These are phyloP conservation scores for Leucophora obtusa DNA, from an alignment of 2,888 invertebrate genomes.

Conservation along the genomic window DNA sequence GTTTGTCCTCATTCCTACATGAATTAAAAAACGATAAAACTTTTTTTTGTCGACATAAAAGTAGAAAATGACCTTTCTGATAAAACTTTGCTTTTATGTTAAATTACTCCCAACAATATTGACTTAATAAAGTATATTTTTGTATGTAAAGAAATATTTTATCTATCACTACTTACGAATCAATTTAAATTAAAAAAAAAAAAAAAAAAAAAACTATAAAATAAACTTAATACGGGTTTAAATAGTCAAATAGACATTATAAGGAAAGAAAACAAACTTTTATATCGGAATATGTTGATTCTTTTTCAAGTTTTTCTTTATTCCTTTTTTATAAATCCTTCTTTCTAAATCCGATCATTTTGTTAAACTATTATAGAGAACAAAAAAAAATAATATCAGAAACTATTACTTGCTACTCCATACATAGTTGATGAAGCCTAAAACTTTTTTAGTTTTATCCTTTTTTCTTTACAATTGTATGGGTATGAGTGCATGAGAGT, in stretches of 20 bases:
- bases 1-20: background rate
- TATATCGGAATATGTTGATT: background rate
- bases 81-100: background rate
- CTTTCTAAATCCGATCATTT: slow-evolving; percentile 14
- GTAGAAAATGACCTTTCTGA: too few relatives aligned
- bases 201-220: background rate
- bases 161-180: slow-evolving; percentile 13
- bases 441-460: slow-evolving; percentile 5
- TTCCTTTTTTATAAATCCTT: background rate
- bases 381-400: background rate
- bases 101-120: background rate
- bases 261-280: background rate
- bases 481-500: background rate
- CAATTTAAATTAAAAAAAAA: slow-evolving; percentile 6
- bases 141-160: background rate
- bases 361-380: background rate
- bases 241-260: background rate
- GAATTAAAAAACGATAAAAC: slow-evolving; percentile 1
- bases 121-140: background rate
- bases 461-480: background rate
- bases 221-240: slow-evolving; percentile 8
- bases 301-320: background rate
- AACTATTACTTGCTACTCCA: background rate
- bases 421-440: background rate
- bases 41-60: background rate